These are phyloP conservation scores for Burhinus bistriatus DNA, from an alignment of 2,113 vertebrate species.

Conservation along the genomic window DNA sequence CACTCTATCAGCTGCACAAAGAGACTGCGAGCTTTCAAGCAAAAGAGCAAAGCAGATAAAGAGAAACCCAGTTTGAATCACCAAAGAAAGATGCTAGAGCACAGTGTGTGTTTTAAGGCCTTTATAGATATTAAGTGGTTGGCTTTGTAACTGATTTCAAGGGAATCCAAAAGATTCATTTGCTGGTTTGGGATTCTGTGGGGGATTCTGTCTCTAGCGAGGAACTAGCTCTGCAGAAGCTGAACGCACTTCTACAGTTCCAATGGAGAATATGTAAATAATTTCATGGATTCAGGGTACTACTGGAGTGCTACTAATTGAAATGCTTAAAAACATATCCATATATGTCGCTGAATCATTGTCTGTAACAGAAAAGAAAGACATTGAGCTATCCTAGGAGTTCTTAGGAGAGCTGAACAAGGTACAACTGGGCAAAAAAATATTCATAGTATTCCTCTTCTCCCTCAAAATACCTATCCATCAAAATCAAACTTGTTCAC, in stretches of 20 bases:
- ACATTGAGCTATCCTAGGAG: not conserved
- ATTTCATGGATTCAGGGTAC: not conserved
- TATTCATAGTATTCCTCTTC: not conserved
- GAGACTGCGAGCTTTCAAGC: not conserved
- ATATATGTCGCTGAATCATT: not conserved
- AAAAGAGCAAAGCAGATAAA: not conserved
- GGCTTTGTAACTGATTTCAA: not conserved
- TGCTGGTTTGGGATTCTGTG: not conserved
- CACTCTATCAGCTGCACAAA: not conserved
- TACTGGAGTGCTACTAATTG: not conserved
- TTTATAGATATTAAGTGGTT: not conserved
- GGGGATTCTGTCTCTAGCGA: not conserved
- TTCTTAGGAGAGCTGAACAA: not conserved
- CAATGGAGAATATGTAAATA: not conserved
- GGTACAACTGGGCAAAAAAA: not conserved
- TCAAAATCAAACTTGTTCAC: not conserved
- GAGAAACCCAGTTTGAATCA: not conserved
- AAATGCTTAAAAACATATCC: not conserved
- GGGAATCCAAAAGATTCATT: not conserved
- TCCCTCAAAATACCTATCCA: not conserved
- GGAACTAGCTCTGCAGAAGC: not conserved
- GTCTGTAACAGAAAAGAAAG: not conserved
- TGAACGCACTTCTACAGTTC: not conserved
- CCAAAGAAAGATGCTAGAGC: not conserved
- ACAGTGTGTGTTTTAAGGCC: not conserved